Evolutionary conservation across 2,113 vertebrate species (phyloP), one percentile per base, ranked within the genome.

Genomic region (Cyrtonyx montezumae): DNA sequence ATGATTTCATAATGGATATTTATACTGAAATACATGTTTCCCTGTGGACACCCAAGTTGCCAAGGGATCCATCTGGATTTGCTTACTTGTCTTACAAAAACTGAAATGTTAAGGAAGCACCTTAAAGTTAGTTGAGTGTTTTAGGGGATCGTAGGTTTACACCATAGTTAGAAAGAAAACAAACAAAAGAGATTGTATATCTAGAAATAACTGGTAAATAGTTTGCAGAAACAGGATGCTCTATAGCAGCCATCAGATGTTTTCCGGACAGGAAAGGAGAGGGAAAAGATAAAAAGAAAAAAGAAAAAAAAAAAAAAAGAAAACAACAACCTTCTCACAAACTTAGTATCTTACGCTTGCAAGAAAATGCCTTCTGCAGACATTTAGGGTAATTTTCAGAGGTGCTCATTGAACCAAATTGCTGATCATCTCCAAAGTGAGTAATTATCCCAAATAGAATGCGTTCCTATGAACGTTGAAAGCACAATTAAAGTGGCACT

Each of bases 381-480:
- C 53, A 95, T 92, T 96, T 94, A 88, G 66, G 81, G 76, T 94
- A 93, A 96, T 97, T 97, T 97, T 95, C 95, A 95, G 84, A 97
- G 96, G 88, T 96, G 76, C 81, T 95, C 85, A 65, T 87, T 53
- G 90, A 97, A 91, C 94, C 55, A 91, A 95, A 97, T 86, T 96
- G 91, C 96, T 70, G 84, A 97, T 97, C 71, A 34, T 96, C 94
- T 95, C 19, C 87, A 90, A 94, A 96, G 89, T 91, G 89, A 97
- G 96, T 95, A 97, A 97, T 97, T 97, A 97, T 95, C 84, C 45
- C 83, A 94, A 91, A 96, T 93, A 93, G 90, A 84, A 95, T 90
- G 58, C 74, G 96, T 97, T 96, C 87, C 70, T 83, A 55, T 87
- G 92, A 96, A 96, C 82, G 88, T 59, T 76, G 87, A 90, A 97